Base-by-base conservation (phyloP, 2,797 vertebrate genomes). In the Myotis vivesi region DNA sequence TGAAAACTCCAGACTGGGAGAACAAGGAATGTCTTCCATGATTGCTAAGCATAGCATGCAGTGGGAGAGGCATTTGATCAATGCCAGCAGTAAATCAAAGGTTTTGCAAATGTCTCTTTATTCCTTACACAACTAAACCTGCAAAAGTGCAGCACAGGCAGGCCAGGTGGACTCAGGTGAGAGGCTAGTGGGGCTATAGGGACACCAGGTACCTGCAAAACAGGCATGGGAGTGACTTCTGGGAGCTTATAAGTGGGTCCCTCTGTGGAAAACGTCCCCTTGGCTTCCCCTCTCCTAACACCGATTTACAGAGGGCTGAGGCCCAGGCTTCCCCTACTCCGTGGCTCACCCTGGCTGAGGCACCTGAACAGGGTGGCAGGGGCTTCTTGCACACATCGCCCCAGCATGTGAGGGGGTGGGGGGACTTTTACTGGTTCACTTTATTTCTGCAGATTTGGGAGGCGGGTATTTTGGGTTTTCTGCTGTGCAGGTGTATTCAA, bases 341-440 rank as follows among this genome's bases (percentile, higher is more conserved):
- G 5, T 3, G 23, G 38, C 66, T 81, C 36, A 64, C 5, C 19
- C 77, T 6, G 7, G 11, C 36, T 87, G 36, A 36, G 46, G 19
- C 28, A 16, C 30, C 46, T 46, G 46, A 46, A 46, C 12, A 46
- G 46, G 46, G 12, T 46, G 12, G 46, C 15, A 8, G 10, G 8
- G 8, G 19, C 23, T 9, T 30, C 59, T 8, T 16, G 15, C 12
- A 23, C 6, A 11, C 3, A 16, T 20, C 1, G 4, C 10, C 5
- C 53, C 20, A 2, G 9, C 9, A 36, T 53, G 22, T 0, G n/a
- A 20, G 19, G n/a, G n/a, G 19, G 38, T 1, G 6, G 30, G 20
- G 9, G 49, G 15, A 8, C 4, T 66, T 53, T 30, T 3, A 25
- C 46, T 13, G 84, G 22, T 5, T 53, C 53, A 22, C 68, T 68